Conservation (phyloP, 2,888 invertebrate species). For the Busseola fusca region DNA sequence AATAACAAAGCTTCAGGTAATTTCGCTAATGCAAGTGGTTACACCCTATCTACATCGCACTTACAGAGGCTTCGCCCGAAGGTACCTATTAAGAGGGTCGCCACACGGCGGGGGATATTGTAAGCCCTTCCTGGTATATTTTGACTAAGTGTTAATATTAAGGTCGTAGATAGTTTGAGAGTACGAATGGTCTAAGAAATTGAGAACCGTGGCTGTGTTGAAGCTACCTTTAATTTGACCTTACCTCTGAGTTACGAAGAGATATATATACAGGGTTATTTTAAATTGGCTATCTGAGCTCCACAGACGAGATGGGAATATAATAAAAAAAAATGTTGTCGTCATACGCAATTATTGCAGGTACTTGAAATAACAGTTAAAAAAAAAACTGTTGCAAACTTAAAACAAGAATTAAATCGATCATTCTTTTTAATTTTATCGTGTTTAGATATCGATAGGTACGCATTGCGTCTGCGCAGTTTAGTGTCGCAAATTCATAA, state of each 20-base stretch:
- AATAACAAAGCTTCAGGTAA: conserved; percentile 88
- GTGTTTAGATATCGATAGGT: not conserved
- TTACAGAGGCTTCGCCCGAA: conserved; percentile 79
- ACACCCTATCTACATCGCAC: conserved; percentile 86
- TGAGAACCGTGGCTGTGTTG: conserved; percentile 38
- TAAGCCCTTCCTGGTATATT: conserved; percentile 80
- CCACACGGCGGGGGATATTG: conserved; percentile 74
- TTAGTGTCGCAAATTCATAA: not conserved
- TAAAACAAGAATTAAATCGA: not conserved
- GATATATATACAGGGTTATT: not conserved
- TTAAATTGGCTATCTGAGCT: not conserved
- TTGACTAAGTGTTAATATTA: conserved; percentile 82
- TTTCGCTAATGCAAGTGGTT: conserved; percentile 89
- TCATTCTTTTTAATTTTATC: not conserved
- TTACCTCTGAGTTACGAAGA: conserved; percentile 7
- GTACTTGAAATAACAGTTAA: no score
- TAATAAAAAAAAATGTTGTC: no score
- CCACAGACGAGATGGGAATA: no score
- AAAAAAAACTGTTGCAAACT: no score
- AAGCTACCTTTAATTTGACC: conserved; percentile 16
- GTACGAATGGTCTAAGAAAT: conserved; percentile 65
- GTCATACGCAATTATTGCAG: no score
- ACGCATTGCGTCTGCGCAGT: not conserved
- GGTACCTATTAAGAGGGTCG: conserved; percentile 86
- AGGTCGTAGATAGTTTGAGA: conserved; percentile 67